These are phyloP conservation scores for Tachysurus fulvidraco DNA, from an alignment of 2,113 vertebrate genomes.

Conservation along the genomic window DNA sequence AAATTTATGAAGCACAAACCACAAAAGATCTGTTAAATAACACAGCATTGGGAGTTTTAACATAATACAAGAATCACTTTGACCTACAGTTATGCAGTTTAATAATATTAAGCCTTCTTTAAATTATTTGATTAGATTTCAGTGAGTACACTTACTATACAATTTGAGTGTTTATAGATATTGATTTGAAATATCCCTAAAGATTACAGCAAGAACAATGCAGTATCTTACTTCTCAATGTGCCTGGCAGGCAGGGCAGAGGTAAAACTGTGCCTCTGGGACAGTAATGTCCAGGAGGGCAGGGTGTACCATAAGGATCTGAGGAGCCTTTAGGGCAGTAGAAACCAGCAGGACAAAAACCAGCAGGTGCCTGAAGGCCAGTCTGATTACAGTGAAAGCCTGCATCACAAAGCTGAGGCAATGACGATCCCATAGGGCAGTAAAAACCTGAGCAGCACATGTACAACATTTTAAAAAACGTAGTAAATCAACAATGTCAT, in stretches of 20 bases:
- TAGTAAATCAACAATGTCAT: neutral
- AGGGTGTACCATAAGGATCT: slow-evolving; percentile 56
- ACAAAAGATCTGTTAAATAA: neutral
- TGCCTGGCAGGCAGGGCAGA: slow-evolving; percentile 69
- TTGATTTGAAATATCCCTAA: neutral
- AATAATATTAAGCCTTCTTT: neutral
- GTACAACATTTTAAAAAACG: neutral
- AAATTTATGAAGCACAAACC: neutral
- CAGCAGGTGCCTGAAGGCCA: slow-evolving; percentile 63
- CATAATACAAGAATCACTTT: neutral
- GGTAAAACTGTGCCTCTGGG: slow-evolving; percentile 72
- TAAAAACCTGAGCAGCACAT: slow-evolving; percentile 71
- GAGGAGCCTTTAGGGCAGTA: slow-evolving; percentile 77
- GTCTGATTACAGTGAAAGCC: slow-evolving; percentile 75
- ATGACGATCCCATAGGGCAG: slow-evolving; percentile 74
- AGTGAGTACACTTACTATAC: neutral
- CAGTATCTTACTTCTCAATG: slow-evolving; percentile 67
- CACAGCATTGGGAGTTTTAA: neutral
- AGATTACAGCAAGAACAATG: neutral
- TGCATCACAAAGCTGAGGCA: slow-evolving; percentile 72
- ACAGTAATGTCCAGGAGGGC: slow-evolving; percentile 81
- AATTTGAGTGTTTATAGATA: neutral
- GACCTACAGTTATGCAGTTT: neutral
- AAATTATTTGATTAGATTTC: neutral
- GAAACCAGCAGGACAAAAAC: slow-evolving; percentile 69